Base-by-base conservation (phyloP, 2,113 vertebrate species). In the Hippoglossus stenolepis region DNA sequence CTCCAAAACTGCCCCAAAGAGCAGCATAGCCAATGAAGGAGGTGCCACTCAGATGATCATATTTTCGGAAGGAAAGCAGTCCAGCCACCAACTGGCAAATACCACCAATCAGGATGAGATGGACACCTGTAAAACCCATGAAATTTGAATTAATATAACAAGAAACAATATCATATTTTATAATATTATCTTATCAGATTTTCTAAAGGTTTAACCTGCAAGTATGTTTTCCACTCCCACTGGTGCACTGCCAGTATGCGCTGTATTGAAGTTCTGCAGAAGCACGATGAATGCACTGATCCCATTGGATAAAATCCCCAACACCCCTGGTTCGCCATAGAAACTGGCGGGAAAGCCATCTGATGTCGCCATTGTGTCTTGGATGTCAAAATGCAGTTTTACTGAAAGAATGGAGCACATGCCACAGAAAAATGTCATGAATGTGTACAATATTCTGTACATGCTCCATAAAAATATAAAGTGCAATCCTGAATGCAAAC, bases 221-320 rank as follows among this genome's bases (percentile, higher is more conserved):
- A 97, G 94, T 65, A 96, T 93, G 88, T 96, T 95, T 82, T 96
- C 96, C 2, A 93, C 92, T 4, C 84, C 93, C 4, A n/a, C 75
- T 0, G 96, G 93, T 40, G 45, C 47, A 7, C 87, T 60, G 8
- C 94, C 90, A 0, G 93, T 96, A 75, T 75, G 79, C 0, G 82
- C 95, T 35, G 87, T 75, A 15, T 92, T 10, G 35, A 97, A 94
- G 89, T 97, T 97, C 77, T 96, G 96, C 73, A 97, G 93, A 79
- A 96, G 93, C 11, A 97, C 94, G 0, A 97, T 93, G 88, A 97
- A 96, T 26, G 96, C 96, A 23, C 96, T 97, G 83, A 96, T 95
- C 63, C 96, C 96, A 5, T 97, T 97, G 1, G 96, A 92, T 0
- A 97, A 82, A 79, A 97, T 94, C 17, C 96, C 96, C 73, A 97